Evolutionary conservation across 2,797 vertebrate genomes (phyloP), one percentile per base, ranked within the genome.

Genomic region (Selene dorsalis): DNA sequence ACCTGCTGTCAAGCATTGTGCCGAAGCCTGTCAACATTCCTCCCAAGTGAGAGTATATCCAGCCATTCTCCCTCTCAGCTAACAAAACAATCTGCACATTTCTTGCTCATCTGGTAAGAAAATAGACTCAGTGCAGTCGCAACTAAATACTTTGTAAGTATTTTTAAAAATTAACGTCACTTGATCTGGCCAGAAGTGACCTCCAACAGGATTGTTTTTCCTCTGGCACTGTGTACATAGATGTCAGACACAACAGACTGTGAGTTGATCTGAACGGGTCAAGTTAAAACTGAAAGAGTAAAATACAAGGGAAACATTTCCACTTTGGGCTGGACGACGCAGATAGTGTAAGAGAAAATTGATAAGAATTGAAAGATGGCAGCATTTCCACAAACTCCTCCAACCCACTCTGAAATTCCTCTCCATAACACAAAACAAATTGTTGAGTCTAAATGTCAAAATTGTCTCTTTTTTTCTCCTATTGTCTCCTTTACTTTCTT

Each of bases 1-100:
- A 87, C 88, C 86, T 57, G 78, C 87, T 84, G 87, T 91, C 83
- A 57, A 66, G 82, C 77, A 70, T 78, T 86, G 82, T 82, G 80
- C 82, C 6, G 62, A 69, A 82, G 66, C 81, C 84, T 83, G 87
- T 84, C 83, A 72, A 61, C 87, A 87, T 87, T 90, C 82, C 83
- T 88, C 84, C 85, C 66, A 48, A 80, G 83, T 77, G 80, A 90
- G 83, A 88, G 63, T 87, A 78, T 69, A 63, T 83, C 56, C 65
- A 83, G 84, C 70, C 70, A 63, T 73, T 88, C 82, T 84, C 47
- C 67, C 28, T 50, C 77, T 73, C 69, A n/a, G 79, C 77, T 58
- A 79, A 74, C 47, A 75, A 86, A 91, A 88, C 84, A 88, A 75
- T 73, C 82, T 3, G 9, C 57, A 85, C 65, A 26, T 75, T 86